Evolutionary conservation across 2,888 invertebrate species (phyloP).

Genomic region (Pristionchus arcanus): DNA sequence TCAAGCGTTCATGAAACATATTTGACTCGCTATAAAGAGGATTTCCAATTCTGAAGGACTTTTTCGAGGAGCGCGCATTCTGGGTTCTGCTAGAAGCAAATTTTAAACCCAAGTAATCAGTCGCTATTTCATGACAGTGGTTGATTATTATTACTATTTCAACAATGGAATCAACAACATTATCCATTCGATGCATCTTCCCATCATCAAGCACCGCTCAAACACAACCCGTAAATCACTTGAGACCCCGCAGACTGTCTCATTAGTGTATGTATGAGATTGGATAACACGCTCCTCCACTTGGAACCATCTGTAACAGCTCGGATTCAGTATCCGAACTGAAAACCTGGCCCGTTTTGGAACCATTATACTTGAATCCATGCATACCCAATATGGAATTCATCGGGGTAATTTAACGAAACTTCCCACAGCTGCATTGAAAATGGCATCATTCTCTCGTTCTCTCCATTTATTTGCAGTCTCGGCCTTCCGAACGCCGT

Average conservation of each 20-base stretch:
- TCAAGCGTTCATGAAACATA: not conserved
- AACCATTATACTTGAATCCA: no score
- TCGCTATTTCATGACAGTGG: no score
- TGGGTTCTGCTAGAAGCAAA: no score
- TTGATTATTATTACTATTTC: not conserved
- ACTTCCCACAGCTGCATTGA: not conserved
- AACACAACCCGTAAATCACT: slow-evolving; percentile 42
- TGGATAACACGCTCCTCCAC: slow-evolving; percentile 11
- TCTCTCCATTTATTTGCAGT: not conserved
- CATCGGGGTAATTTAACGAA: no score
- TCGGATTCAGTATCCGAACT: not conserved
- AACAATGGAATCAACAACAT: not conserved
- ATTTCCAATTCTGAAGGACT: no score
- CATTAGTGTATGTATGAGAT: slow-evolving; percentile 38
- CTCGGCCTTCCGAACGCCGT: slow-evolving; percentile 7
- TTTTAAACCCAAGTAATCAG: no score
- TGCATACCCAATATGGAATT: not conserved
- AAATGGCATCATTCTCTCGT: not conserved
- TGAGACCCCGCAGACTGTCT: not conserved
- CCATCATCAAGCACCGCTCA: not conserved
- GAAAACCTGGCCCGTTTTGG: not conserved
- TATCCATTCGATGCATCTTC: not conserved
- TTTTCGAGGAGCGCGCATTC: no score
- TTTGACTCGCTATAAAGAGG: not conserved
- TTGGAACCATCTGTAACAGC: slow-evolving; percentile 21